Evolutionary conservation across 2,797 vertebrate genomes (phyloP), one percentile per base, ranked within the genome.

Genomic region (Nyctalus aviator): DNA sequence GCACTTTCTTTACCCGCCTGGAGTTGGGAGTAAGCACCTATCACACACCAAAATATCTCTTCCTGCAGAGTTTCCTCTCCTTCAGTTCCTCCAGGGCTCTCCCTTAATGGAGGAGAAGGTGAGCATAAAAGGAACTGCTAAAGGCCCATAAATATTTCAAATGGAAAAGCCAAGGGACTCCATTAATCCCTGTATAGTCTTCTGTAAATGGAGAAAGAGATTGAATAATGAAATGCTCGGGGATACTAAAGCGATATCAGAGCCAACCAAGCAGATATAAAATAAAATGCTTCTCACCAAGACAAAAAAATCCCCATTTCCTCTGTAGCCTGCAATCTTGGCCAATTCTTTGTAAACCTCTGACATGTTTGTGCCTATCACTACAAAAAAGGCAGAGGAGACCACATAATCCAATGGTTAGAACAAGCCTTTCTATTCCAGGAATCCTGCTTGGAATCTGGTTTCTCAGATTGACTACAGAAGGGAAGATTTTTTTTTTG

Each of bases 141-240:
- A 97, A 97, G 96, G 93, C 35, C 88, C 95, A 98, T 98, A 92
- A 98, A 98, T 98, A 98, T 98, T 98, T 98, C 97, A 98, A 97
- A 97, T 76, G 90, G 88, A 96, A 96, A 98, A 98, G 96, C 95
- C 97, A 96, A 96, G 97, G 90, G 97, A 98, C 97, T 98, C 96
- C 96, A 97, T 98, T 97, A 98, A 98, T 97, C 96, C 93, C 95
- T 86, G 35, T 93, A 97, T 88, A 85, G 84, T 72, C 79, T 95
- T 91, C 90, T 90, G 90, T 96, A 98, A 98, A 97, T 97, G 95
- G 96, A 97, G 85, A 92, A 81, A 95, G 76, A 94, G 86, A 91
- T 72, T 0, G 84, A 73, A 95, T 97, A 97, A 98, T 97, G 94
- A 97, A 97, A 93, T 95, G 50, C 90, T 93, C 94, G 94, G 94